Evolutionary conservation across 1,140 invertebrate genomes (phyloP).

Genomic region (Tribolium castaneum): DNA sequence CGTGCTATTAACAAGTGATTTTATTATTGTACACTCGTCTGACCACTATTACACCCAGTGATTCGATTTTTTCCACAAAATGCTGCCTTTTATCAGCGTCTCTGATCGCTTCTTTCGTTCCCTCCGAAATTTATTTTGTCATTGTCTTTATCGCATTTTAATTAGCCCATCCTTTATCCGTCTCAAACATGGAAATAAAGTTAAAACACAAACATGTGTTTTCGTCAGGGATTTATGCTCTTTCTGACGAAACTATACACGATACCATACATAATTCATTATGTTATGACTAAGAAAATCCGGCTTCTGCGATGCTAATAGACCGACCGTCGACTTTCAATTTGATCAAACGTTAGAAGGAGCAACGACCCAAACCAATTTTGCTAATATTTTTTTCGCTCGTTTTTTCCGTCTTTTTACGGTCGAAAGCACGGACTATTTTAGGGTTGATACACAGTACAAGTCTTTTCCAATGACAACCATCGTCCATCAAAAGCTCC

Average conservation of each 20-base stretch:
- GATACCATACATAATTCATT: constrained; percentile 36
- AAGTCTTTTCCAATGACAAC: constrained; percentile 58
- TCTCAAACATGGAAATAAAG: constrained; percentile 21
- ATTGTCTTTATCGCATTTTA: constrained; percentile 34
- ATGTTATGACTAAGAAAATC: constrained; percentile 40
- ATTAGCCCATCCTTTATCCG: constrained; percentile 27
- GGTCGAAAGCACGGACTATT: constrained; percentile 56
- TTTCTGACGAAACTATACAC: constrained; percentile 38
- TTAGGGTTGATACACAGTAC: constrained; percentile 61
- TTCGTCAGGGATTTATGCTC: constrained; percentile 16
- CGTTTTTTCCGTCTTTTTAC: constrained; percentile 49
- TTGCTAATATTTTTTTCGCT: constrained; percentile 33
- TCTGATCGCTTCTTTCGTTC: constrained; percentile 11
- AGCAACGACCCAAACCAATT: constrained; percentile 19
- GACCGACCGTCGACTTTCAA: constrained; percentile 28
- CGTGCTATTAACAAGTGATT: background rate
- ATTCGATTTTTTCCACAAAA: background rate
- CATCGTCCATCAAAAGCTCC: constrained; percentile 56
- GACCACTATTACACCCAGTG: background rate
- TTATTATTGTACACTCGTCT: background rate
- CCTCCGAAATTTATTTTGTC: constrained; percentile 22
- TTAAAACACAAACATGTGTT: constrained; percentile 34
- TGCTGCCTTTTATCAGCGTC: background rate
- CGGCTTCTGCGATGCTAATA: constrained; percentile 36
- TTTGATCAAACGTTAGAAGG: constrained; percentile 4